phyloP scores from a whole-genome alignment of 1,140 invertebrate species.

The Heliconius nattereri region DNA sequence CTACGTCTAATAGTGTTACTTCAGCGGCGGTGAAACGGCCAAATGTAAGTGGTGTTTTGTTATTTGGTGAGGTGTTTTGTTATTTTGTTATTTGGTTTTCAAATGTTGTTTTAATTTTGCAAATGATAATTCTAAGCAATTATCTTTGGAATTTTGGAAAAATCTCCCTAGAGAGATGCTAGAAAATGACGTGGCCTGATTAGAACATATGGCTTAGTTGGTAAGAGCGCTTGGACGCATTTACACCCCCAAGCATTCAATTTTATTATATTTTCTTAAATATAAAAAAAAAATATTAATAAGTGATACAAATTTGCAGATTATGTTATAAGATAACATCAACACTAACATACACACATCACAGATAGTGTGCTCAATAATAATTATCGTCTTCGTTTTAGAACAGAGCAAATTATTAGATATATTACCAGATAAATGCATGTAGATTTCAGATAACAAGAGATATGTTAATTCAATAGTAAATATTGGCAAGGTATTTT shows the following conservation, averaged over 20 bases:
- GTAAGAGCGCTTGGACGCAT: too few species aligned
- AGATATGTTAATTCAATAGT: neutral
- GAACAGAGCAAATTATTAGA: neutral
- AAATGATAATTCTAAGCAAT: too few species aligned
- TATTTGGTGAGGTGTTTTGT: too few species aligned
- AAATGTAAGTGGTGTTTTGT: conserved; percentile 38
- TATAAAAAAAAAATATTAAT: too few species aligned
- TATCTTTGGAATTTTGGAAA: too few species aligned
- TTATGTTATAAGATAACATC: neutral
- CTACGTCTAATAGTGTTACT: conserved; percentile 66
- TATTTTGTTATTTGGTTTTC: neutral
- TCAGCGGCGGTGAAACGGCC: conserved; percentile 61
- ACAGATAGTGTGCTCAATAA: neutral
- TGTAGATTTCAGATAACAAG: conserved; percentile 1
- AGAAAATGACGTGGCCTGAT: too few species aligned
- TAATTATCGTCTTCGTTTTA: neutral
- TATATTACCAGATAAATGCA: neutral
- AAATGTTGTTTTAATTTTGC: too few species aligned
- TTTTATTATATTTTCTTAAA: too few species aligned
- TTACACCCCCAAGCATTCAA: too few species aligned
- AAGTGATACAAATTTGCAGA: neutral
- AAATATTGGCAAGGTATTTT: neutral
- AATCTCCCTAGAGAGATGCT: too few species aligned
- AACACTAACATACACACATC: neutral
- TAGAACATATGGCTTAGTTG: too few species aligned